Evolutionary conservation across 1,140 invertebrate species (phyloP), one percentile per base, ranked within the genome.

Genomic region (Drosophila kikkawai): DNA sequence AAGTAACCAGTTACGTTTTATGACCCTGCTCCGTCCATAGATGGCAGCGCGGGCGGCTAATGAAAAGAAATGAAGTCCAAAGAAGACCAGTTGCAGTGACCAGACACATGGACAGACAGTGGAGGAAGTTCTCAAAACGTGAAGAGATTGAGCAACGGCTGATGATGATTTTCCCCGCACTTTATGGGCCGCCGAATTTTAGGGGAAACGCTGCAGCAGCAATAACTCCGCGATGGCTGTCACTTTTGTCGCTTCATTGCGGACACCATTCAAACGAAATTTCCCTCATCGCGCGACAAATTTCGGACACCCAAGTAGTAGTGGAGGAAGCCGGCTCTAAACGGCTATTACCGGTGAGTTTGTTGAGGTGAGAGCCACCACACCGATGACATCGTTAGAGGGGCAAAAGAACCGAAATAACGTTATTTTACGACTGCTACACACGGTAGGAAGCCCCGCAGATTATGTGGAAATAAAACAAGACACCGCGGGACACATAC

Each of bases 1-100:
- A 73, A 67, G 85, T 80, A 87, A 87, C 80, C 85, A 88, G 83
- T 87, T 87, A 88, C 83, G 79, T 87, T 87, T 87, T 87, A 87
- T 87, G 77, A 80, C 83, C 76, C 66, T 29, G 44, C 56, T 26
- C 71, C 55, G 39, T 19, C 79, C 70, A 39, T 77, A 83, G 65
- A 75, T 75, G 83, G 84, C 58, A 32, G 32, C 66, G 67, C 67
- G 67, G 66, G 75, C 77, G 80, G 81, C 77, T 87, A 87, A 87
- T 87, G 83, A 87, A 87, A 88, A 80, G 83, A 87, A 87, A 88
- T 88, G 83, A 87, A 80, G 61, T 73, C 66, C 68, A 15, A 32
- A 17, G 29, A 64, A 32, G 36, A 60, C 60, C 66, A 69, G 66
- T 69, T 69, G 66, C 66, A 69, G n/a, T 69, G 39, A 45, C 5